A percentile compares a stretch with the other conserved stretches of the same genome.
phyloP scores from a whole-genome alignment of 2,797 vertebrate species.

The Muscicapa striata region DNA sequence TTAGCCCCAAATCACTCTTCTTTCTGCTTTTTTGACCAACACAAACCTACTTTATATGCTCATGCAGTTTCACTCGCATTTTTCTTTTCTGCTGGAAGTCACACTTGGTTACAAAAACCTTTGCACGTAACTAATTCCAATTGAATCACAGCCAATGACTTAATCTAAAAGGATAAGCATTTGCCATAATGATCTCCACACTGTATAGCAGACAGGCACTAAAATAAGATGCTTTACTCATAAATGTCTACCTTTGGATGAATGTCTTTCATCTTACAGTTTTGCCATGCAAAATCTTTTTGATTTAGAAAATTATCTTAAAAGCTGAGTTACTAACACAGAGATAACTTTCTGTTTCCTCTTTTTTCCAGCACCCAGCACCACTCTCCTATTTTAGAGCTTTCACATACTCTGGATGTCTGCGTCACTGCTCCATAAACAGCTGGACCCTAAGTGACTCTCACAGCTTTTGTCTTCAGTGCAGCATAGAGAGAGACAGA shows the following conservation, averaged over 20 bases:
- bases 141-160: neutral
- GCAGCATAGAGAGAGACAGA: neutral
- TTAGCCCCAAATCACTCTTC: neutral
- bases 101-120: slow-evolving; percentile 1
- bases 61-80: neutral
- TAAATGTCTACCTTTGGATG: neutral
- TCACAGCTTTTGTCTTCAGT: neutral
- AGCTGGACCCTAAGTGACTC: neutral
- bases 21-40: neutral
- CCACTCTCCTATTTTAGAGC: neutral
- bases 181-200: neutral
- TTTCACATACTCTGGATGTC: neutral
- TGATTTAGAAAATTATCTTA: neutral
- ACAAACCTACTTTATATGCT: neutral
- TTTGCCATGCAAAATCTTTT: neutral
- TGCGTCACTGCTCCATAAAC: neutral
- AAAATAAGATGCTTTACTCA: neutral
- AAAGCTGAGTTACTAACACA: neutral
- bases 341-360: neutral
- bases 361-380: neutral
- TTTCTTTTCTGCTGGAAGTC: neutral
- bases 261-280: neutral
- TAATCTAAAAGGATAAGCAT: neutral
- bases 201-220: neutral
- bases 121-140: neutral